Evolutionary conservation across 2,888 invertebrate genomes (phyloP).

Genomic region (Gymnocheta viridis): DNA sequence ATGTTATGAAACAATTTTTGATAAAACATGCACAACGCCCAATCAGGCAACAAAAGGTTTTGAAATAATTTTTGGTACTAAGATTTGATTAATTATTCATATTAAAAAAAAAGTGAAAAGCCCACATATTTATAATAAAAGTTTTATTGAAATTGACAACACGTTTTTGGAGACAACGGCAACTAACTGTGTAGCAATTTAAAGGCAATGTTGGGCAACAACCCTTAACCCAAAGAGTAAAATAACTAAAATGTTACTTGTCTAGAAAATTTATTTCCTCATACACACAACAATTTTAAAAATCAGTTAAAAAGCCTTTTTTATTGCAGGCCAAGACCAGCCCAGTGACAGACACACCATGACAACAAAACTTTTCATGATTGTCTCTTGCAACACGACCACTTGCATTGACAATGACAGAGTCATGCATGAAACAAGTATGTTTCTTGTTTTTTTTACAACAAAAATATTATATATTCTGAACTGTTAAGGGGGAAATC

Average conservation of each 20-base stretch:
- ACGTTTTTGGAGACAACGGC: not conserved
- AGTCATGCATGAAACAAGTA: not conserved
- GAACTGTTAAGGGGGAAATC: slow-evolving; percentile 39
- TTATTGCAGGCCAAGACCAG: not conserved
- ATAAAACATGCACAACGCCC: not conserved
- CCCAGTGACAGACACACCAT: slow-evolving; percentile 3
- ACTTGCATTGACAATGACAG: slow-evolving; percentile 10
- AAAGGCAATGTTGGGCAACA: not conserved
- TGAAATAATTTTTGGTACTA: not conserved
- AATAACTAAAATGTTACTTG: not conserved
- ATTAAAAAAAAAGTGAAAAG: slow-evolving; percentile 38
- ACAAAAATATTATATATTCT: not conserved
- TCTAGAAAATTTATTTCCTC: not conserved
- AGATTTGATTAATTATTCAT: slow-evolving; percentile 35
- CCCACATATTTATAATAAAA: not conserved
- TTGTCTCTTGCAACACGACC: not conserved
- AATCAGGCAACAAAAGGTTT: not conserved
- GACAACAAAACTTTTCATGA: not conserved
- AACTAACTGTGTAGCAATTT: not conserved
- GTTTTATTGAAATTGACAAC: not conserved
- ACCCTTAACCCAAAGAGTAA: not conserved
- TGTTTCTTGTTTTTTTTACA: not conserved
- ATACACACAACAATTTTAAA: not conserved
- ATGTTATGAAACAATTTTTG: slow-evolving; percentile 38
- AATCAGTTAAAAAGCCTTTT: slow-evolving; percentile 5